Evolutionary conservation across 2,797 vertebrate genomes (phyloP), one percentile per base, ranked within the genome.

Genomic region (Darevskia nairensis): DNA sequence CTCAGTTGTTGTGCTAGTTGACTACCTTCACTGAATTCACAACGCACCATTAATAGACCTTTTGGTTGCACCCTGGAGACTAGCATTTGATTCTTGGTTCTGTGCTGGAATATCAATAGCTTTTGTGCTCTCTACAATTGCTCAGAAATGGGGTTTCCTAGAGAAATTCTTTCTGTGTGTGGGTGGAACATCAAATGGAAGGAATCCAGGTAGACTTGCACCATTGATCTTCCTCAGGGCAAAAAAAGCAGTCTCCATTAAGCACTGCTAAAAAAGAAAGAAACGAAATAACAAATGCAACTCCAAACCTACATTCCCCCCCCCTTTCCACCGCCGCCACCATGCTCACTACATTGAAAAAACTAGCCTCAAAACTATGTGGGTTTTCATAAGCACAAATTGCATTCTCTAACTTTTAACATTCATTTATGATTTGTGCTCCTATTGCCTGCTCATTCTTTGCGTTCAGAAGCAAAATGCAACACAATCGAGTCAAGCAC

Each of bases 21-120:
- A 71, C 61, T 50, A 77, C 29, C 4, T 6, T 77, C 85, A 69
- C 44, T 88, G 64, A 86, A 88, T 79, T 79, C 87, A 80, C 66
- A 80, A 46, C 80, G n/a, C n/a, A 78, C 66, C 80, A 82, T 74
- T 90, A 88, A 90, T 83, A 88, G 84, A 68, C 55, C 41, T 74
- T 64, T 90, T 86, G 74, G 79, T 79, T 68, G 41, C 32, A 75
- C 66, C 13, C 4, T 35, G 9, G 80, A 79, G 44, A 83, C 32
- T 75, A 83, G n/a, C 25, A 75, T 92, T 87, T 89, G 44, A 87
- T 84, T 75, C 41, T 82, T 74, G 77, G 15, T 55, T 88, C 32
- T 75, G 15, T 59, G 8, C 15, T 79, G 23, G 87, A 93, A 84
- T 80, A 78, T 50, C 23, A 41, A 71, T 46, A 74, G 29, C 81